phyloP scores from a whole-genome alignment of 2,113 vertebrate species.

The Phylloscopus whistleri region DNA sequence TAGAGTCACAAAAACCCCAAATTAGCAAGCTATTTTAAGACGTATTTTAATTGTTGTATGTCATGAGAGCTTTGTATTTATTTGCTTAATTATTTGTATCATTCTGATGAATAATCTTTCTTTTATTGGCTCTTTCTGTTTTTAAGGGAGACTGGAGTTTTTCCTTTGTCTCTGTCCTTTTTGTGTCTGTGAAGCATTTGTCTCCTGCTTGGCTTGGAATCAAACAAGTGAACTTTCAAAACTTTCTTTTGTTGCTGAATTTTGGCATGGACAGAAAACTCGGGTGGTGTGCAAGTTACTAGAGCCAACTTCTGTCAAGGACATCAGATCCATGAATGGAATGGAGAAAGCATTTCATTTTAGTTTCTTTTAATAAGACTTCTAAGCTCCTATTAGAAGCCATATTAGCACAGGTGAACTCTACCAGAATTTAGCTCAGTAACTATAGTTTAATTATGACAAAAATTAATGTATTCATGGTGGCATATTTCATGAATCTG shows the following conservation, averaged over 20 bases:
- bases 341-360: not conserved
- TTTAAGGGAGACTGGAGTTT: not conserved
- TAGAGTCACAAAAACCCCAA: not conserved
- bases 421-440: not conserved
- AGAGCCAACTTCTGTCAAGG: not conserved
- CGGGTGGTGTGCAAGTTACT: not conserved
- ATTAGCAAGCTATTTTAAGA: constrained; percentile 25
- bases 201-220: constrained; percentile 28
- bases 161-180: not conserved
- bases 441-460: not conserved
- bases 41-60: not conserved
- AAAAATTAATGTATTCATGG: not conserved
- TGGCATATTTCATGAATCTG: not conserved
- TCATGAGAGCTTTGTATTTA: not conserved
- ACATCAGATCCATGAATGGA: not conserved
- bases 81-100: constrained; percentile 6
- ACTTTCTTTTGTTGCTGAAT: not conserved
- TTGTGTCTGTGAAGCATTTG: not conserved
- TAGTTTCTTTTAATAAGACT: not conserved
- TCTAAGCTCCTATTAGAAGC: not conserved
- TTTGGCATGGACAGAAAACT: not conserved
- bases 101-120: not conserved
- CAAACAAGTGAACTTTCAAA: not conserved
- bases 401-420: not conserved
- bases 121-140: not conserved